A percentile compares a stretch with the other conserved stretches of the same genome.
Evolutionary conservation across 2,113 vertebrate genomes (phyloP).

Genomic region (Papio anubis): DNA sequence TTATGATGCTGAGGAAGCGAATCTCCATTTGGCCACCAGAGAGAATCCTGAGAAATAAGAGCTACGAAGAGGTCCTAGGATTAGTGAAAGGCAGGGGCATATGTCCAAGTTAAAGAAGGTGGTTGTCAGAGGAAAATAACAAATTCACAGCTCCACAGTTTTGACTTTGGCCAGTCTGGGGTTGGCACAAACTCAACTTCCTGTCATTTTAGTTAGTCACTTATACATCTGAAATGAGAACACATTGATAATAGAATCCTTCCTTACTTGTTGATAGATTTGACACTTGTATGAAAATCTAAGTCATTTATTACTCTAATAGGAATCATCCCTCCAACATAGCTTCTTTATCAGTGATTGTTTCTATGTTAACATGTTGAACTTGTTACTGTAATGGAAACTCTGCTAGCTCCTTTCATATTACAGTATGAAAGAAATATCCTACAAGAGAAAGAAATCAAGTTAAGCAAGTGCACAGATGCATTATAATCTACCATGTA

Average conservation of each 20-base stretch:
- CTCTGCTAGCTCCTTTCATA: background rate
- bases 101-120: background rate
- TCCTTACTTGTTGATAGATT: constrained; percentile 40
- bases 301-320: constrained; percentile 47
- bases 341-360: constrained; percentile 56
- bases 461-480: background rate
- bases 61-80: background rate
- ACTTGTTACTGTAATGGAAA: constrained; percentile 52
- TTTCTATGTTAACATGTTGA: constrained; percentile 11
- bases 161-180: background rate
- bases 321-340: constrained; percentile 28
- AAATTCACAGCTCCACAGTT: background rate
- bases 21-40: background rate
- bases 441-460: constrained; percentile 31
- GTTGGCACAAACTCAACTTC: background rate
- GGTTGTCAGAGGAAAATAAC: background rate
- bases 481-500: background rate
- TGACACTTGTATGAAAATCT: constrained; percentile 68
- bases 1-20: background rate
- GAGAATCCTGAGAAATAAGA: background rate
- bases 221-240: background rate
- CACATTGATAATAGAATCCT: background rate
- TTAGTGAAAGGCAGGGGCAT: background rate
- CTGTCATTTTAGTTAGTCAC: background rate
- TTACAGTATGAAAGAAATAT: background rate